Evolutionary conservation across 2,113 vertebrate genomes (phyloP).

Genomic region (Cygnus atratus): DNA sequence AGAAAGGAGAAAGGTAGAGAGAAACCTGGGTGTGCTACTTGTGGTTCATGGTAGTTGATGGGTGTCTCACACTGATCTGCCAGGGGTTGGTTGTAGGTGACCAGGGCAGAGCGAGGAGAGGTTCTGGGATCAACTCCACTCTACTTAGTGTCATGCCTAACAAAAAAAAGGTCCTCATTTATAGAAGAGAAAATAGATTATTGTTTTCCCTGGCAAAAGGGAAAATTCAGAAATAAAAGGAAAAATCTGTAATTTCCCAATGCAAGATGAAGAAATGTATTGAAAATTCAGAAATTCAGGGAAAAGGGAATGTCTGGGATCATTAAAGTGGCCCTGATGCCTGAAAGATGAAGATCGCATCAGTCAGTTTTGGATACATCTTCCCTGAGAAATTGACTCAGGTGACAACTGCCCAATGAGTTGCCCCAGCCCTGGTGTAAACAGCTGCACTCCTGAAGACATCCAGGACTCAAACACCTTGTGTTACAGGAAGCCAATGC

Average conservation of each 20-base stretch:
- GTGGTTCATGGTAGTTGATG: neutral
- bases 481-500: neutral
- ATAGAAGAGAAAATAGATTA: neutral
- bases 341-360: neutral
- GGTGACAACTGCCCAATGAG: neutral
- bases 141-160: neutral
- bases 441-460: rapidly evolving
- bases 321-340: neutral
- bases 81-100: neutral
- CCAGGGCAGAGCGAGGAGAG: neutral
- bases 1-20: neutral
- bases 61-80: neutral
- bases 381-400: neutral
- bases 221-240: neutral
- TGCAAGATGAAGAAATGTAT: neutral
- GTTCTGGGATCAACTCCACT: neutral
- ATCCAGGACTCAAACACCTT: neutral
- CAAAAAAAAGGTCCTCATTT: neutral
- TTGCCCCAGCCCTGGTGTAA: neutral
- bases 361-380: neutral
- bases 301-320: neutral
- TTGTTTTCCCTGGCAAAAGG: neutral
- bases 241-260: too few species aligned
- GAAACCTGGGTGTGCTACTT: neutral
- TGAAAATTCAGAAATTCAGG: neutral